Evolutionary conservation across 2,888 invertebrate genomes (phyloP), one percentile per base, ranked within the genome.

Genomic region (Orchesellides sinensis): DNA sequence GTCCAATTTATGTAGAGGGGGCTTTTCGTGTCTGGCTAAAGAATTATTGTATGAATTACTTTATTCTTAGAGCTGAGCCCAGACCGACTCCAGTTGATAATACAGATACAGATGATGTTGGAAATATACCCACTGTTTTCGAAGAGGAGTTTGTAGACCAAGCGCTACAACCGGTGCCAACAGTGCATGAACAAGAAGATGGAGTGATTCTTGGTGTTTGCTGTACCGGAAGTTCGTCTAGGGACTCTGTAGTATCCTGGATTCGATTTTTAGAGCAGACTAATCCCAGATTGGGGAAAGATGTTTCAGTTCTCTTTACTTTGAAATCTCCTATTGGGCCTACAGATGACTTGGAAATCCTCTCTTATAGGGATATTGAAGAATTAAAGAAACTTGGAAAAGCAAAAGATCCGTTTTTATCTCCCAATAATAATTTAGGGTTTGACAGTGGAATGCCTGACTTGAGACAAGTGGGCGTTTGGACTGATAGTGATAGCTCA

Each of bases 221-320:
- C 91, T 96, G 96, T 27, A 98, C 98, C 79, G 98, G 98, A 68
- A 95, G 96, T 10, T 96, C 96, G 17, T 94, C 95, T 79, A 94
- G 96, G 90, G 97, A 98, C 90, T 98, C 98, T 0, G 90, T 98
- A 6, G 90, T 98, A n/a, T 96, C 97, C 0, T 98, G 96, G 97
- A 93, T 98, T 89, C 92, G 96, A 70, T 92, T 95, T 88, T 90
- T 97, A 86, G 95, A 97, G 90, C 92, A 92, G 79, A 87, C 92
- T 0, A 96, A 96, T 91, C 94, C 96, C 0, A 89, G 92, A 10
- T 90, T 98, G 80, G 92, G 93, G 68, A 80, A 82, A 69, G 91
- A 92, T 83, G 92, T 96, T 88, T 95, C 96, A n/a, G 93, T 98
- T 54, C 92, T 98, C 82, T 98, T 98, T 89, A 95, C 94, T 45